Percentiles rank a stretch among this genome's conserved stretches.
These are phyloP conservation scores for Phaethon lepturus DNA, from an alignment of 2,113 vertebrate genomes.

Conservation along the genomic window DNA sequence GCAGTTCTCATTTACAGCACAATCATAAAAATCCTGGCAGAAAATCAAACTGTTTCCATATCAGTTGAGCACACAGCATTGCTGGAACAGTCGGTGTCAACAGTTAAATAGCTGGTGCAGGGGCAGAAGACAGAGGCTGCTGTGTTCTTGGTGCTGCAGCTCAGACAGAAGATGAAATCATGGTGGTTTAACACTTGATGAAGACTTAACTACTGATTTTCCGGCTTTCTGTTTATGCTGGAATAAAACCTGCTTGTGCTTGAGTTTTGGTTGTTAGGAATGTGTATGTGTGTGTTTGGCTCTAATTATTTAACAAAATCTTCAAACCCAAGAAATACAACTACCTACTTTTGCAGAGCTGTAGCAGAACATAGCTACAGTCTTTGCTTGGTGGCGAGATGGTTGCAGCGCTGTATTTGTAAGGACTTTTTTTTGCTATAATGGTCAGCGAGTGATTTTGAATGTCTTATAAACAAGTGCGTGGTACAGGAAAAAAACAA, in stretches of 20 bases:
- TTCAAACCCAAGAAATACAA: background rate
- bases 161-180: conserved; percentile 44
- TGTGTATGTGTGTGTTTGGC: background rate
- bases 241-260: background rate
- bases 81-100: background rate
- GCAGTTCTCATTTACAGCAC: background rate
- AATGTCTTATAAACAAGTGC: background rate
- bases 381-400: background rate
- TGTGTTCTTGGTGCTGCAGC: conserved; percentile 28
- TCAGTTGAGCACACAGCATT: background rate
- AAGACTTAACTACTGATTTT: conserved; percentile 37
- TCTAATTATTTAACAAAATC: background rate
- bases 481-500: background rate
- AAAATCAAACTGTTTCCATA: background rate
- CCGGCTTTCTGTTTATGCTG: background rate
- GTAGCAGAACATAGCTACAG: background rate
- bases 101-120: background rate
- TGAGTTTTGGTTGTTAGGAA: background rate
- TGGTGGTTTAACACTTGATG: background rate
- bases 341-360: background rate
- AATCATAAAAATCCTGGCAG: conserved; percentile 5
- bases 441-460: background rate
- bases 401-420: background rate
- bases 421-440: background rate
- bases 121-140: conserved; percentile 39